A percentile compares a stretch with the other conserved stretches of the same genome.
phyloP scores from a whole-genome alignment of 2,113 vertebrate species.

The Periophthalmodon schlosseri region DNA sequence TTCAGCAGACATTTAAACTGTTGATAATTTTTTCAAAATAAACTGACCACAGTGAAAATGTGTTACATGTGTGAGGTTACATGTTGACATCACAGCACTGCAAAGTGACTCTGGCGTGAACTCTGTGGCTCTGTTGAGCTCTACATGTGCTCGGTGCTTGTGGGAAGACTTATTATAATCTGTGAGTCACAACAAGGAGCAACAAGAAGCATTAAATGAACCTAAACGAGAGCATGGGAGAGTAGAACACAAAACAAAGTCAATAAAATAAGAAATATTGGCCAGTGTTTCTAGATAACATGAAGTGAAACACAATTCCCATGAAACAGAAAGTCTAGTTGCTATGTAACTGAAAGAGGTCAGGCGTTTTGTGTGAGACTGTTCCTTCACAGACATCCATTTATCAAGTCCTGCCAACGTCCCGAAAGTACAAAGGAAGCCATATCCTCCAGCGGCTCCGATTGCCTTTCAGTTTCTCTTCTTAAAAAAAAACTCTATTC shows the following conservation, averaged over 20 bases:
- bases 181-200: background rate
- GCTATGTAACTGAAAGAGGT: slow-evolving; percentile 73
- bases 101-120: slow-evolving; percentile 43
- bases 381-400: slow-evolving; percentile 69
- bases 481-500: slow-evolving; percentile 48
- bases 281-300: slow-evolving; percentile 52
- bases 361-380: slow-evolving; percentile 57
- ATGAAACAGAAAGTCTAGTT: slow-evolving; percentile 59
- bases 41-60: slow-evolving; percentile 48
- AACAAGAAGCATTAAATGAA: background rate
- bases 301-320: slow-evolving; percentile 65
- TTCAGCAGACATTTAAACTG: slow-evolving; percentile 14
- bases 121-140: slow-evolving; percentile 15
- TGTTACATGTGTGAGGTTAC: slow-evolving; percentile 37
- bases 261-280: slow-evolving; percentile 43
- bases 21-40: slow-evolving; percentile 13
- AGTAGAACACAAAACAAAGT: background rate
- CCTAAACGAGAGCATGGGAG: background rate
- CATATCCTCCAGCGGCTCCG: slow-evolving; percentile 62
- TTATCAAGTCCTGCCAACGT: slow-evolving; percentile 74
- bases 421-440: slow-evolving; percentile 72
- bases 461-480: slow-evolving; percentile 59
- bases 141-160: slow-evolving; percentile 36
- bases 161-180: slow-evolving; percentile 31
- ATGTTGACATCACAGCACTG: slow-evolving; percentile 38